Evolutionary conservation across 2,113 vertebrate species (phyloP), one percentile per base, ranked within the genome.

Genomic region (Myrmecophaga tridactyla): DNA sequence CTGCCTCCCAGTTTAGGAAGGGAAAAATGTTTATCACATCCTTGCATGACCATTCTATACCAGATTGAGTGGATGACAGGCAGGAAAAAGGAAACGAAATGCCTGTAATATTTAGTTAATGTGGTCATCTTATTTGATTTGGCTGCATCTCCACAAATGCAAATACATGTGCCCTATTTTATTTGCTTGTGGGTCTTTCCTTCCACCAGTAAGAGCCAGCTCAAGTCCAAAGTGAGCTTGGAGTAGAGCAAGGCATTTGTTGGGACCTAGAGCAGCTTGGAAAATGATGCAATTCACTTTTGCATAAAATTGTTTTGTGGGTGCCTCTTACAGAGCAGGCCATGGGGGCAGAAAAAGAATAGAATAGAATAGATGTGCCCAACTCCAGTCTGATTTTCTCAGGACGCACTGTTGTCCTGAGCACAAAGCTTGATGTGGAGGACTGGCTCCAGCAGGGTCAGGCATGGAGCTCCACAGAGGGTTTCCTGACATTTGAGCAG

Each of bases 51-150:
- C 93, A 60, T 96, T 97, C 72, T 90, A 81, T 25, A 93, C 81
- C 84, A 96, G 77, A 97, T 95, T 96, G 95, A 97, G 94, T 97
- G 95, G 96, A 95, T 97, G 96, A 96, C 76, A 85, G 96, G 72
- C 69, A 95, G 86, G 87, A 95, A 97, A 96, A 94, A 69, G 87
- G 85, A 96, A 95, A 97, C 97, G 98, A 98, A 98, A 98, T 98
- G 97, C 97, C 96, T 97, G 48, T 88, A 96, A 97, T 98, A 96
- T 95, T 98, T 98, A 96, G 93, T 94, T 94, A 96, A 90, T 97
- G 90, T 75, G 93, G 95, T 97, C 96, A 98, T 97, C 51, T 23
- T 98, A 95, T 98, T 98, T 98, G 75, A 72, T 94, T 97, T 98
- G 96, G 96, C 97, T 93, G 25, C 62, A 86, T 96, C n/a, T 90